Conservation (phyloP, 2,888 invertebrate species). For the Antheraea assamensis region DNA sequence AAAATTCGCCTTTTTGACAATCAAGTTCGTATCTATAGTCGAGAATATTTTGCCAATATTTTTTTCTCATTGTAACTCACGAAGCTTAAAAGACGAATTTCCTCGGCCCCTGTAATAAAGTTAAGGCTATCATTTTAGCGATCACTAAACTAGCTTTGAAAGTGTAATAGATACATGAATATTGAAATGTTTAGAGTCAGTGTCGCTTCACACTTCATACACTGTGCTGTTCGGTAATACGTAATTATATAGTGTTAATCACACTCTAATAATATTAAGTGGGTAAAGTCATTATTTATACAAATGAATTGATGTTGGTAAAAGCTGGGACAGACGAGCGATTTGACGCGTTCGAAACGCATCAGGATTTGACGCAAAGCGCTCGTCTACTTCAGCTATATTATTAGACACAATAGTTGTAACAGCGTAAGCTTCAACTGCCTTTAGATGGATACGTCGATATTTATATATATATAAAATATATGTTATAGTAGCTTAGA, state of each 20-base stretch:
- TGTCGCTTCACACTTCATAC: conserved; percentile 75
- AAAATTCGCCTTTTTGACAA: not conserved
- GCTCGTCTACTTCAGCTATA: conserved; percentile 20
- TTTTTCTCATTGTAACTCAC: not conserved
- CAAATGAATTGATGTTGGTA: conserved; percentile 50
- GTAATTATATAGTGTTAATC: conserved; percentile 74
- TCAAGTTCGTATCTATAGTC: not conserved
- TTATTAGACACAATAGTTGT: conserved; percentile 58
- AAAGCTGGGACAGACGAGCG: conserved; percentile 29
- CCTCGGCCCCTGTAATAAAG: not conserved
- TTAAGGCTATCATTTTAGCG: conserved; percentile 47
- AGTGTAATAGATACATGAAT: conserved; percentile 37
- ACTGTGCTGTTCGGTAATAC: conserved; percentile 78
- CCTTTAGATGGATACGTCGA: conserved; percentile 69
- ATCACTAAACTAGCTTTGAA: conserved; percentile 74
- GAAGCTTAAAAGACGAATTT: conserved; percentile 7
- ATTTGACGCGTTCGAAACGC: conserved; percentile 25
- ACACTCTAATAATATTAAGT: conserved; percentile 72
- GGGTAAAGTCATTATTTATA: conserved; percentile 67
- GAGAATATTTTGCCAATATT: not conserved
- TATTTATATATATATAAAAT: conserved; percentile 70
- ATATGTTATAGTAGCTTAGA: conserved; percentile 75
- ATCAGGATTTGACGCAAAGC: conserved; percentile 16
- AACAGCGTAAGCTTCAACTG: conserved; percentile 69
- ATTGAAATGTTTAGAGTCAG: conserved; percentile 74